Evolutionary conservation across 2,797 vertebrate species (phyloP), one percentile per base, ranked within the genome.

Genomic region (Toxotes lorentzi): DNA sequence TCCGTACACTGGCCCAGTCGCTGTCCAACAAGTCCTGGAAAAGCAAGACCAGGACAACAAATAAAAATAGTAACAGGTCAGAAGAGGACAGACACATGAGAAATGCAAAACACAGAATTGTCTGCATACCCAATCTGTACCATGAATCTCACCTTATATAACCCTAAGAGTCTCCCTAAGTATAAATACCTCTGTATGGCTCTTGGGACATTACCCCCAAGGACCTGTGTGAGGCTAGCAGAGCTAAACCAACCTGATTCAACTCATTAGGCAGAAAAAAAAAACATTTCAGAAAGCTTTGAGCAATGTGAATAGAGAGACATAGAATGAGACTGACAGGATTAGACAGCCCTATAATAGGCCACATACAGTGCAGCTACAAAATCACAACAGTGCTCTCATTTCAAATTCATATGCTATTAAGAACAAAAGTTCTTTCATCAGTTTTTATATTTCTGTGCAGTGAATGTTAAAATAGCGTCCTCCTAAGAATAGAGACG

Each of bases 1-100:
- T 97, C 83, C 95, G 94, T 38, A 98, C 97, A 0, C 95, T 96
- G 45, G 97, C 95, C 96, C 97, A 98, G 83, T 99, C 97, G 54
- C 96, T 97, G 94, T 98, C 96, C 95, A 99, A 94, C 90, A 98
- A 90, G 80, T 96, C 97, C 98, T 99, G 90, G 82, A 58, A 43
- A 92, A 82, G 58, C 35, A 54, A 81, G 32, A 79, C 67, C 72
- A 45, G 23, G 66, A 76, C 32, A 73, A 51, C 16, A 73, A 45
- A 54, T 30, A 48, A 7, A 34, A 65, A 65, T 9, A 53, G 32
- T 17, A 24, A n/a, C 35, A 56, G 57, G 51, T 43, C 30, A 81
- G 65, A 64, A 17, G 17, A 38, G 61, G 53, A 27, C 51, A 61
- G 21, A 53, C 23, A 32, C 38, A 8, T 7, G 34, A 85, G 48